Base-by-base conservation (phyloP, 2,797 vertebrate genomes). In the Acipenser oxyrinchus region DNA sequence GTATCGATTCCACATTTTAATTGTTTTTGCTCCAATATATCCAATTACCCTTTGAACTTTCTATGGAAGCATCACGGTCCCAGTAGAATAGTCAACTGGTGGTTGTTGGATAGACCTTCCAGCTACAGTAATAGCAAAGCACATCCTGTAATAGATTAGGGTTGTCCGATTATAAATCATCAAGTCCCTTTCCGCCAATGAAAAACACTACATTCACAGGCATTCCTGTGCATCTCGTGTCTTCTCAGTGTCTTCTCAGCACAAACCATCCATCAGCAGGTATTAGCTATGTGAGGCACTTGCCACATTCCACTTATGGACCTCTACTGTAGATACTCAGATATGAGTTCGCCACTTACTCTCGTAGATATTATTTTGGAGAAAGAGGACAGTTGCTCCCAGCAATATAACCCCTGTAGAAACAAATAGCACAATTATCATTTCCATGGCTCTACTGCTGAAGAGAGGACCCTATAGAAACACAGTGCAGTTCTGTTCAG, bases 1-100 rank as follows among this genome's bases (percentile, higher is more conserved):
- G 73, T 87, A 89, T 89, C 84, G 87, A 89, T 88, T 86, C 81
- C 81, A 84, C 84, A 84, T 86, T 89, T 87, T 86, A 87, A 89
- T 86, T 89, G 85, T 86, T 89, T 88, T 88, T 83, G 18, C 86
- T 75, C 82, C 84, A 83, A 88, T 89, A 86, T 84, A 83, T 89
- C 84, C 87, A 88, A 88, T 89, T 89, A 89, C 82, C 87, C 86
- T 84, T 79, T 89, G 87, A 89, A 84, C 87, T 79, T 78, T 86
- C 77, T 77, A 87, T 86, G 82, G 84, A 76, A 77, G 70, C 74
- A 73, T 60, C 48, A 10, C 8, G 48, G 65, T 59, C 69, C 65
- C 65, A 18, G 65, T 61, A 68, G 65, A 6, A 60, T 12, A 18
- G 62, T 69, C 61, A 66, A 64, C 64, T 66, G 60, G 68, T 69